Conservation (phyloP, 2,888 invertebrate genomes). For the Eupithecia subfuscata region DNA sequence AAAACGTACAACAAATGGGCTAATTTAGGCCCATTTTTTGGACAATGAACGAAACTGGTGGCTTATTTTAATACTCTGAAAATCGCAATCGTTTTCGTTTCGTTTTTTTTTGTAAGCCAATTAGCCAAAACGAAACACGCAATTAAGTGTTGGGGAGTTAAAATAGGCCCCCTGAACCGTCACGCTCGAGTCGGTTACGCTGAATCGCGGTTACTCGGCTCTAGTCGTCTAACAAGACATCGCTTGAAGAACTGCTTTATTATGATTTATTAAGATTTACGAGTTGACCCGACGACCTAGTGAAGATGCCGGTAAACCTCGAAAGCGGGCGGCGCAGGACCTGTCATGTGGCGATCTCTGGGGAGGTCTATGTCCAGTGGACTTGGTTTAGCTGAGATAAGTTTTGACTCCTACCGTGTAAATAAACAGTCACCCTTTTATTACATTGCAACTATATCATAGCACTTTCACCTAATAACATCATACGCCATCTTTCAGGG, state of each 20-base stretch:
- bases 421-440: background rate
- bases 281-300: background rate
- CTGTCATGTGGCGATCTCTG: no score
- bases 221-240: background rate
- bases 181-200: background rate
- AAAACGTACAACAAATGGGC: no score
- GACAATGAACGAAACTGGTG: background rate
- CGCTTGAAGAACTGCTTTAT: background rate
- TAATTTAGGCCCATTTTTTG: background rate
- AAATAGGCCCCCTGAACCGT: no score
- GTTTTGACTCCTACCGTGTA: background rate
- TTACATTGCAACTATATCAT: background rate
- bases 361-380: background rate
- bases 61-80: no score
- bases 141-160: no score
- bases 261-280: background rate
- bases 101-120: no score
- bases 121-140: no score
- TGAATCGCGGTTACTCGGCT: background rate
- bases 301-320: no score
- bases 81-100: no score
- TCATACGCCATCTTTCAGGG: slow-evolving; percentile 80
- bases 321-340: no score
- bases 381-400: background rate
- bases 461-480: slow-evolving; percentile 4